Base-by-base conservation (phyloP, 2,797 vertebrate genomes). In the Gymnodraco acuticeps region DNA sequence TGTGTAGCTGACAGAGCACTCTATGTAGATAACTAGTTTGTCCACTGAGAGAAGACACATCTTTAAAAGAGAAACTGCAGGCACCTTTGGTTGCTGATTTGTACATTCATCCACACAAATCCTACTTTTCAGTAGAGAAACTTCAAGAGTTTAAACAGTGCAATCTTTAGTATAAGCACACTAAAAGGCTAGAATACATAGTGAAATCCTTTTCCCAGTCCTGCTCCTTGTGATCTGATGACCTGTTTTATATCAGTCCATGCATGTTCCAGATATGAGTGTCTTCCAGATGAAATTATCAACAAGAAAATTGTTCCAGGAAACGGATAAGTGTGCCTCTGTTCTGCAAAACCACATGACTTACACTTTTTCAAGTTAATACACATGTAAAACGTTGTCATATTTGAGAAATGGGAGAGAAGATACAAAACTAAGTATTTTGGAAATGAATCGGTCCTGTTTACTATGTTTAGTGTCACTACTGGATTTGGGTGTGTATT, bases 31-130 rank as follows among this genome's bases (percentile, higher is more conserved):
- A 64, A 68, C 19, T 51, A 19, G 5, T 20, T 42, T 68, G 64
- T 75, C 77, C 68, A 67, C 47, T 60, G 61, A 77, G 47, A 78
- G 38, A 38, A 69, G 54, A 81, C 56, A 53, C 54, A 70, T 23
- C 46, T 60, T 79, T 79, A 75, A 50, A 62, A 73, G 13, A 69
- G 53, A 78, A 80, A 82, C 23, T 70, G 45, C 63, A 73, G 58
- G 80, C 73, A 84, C 73, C 80, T 93, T 93, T 93, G 90, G 91
- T 88, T 58, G 68, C 75, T 80, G 62, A 81, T 58, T 75, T 80
- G 33, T 90, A 93, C 93, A 92, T 92, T 93, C 89, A 90, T 88
- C 65, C 64, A 84, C 73, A 80, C 64, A 76, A 78, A 59, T 45
- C 1, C 53, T 38, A 38, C 33, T 72, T 78, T 75, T 81, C 89